Evolutionary conservation across 2,797 vertebrate genomes (phyloP), one percentile per base, ranked within the genome.

Genomic region (Podarcis lilfordi): DNA sequence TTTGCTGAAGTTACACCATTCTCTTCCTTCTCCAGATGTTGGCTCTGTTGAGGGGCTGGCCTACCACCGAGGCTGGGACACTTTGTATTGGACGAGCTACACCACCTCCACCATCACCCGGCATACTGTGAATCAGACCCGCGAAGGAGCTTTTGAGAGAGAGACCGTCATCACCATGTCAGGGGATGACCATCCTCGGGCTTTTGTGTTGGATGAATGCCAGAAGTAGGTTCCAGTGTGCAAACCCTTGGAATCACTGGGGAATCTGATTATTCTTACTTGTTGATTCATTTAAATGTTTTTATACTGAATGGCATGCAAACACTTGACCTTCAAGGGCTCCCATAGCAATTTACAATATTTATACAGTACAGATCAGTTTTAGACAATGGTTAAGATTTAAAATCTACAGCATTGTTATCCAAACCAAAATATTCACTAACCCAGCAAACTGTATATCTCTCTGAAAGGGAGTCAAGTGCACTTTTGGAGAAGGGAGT

Each of bases 121-220:
- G 13, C 99, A 99, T 96, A 99, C 98, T 0, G 98, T 99, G 95
- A 98, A 99, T 96, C 99, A 99, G 97, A 98, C 96, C 84, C 98
- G 98, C 23, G 84, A 96, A 0, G 98, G 98, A 64, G 98, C 98
- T 82, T 99, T 98, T 1, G 98, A 98, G 96, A 97, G 98, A 78
- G 98, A 99, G 95, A 99, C 97, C 0, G 99, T 99, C 93, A 98
- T 99, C 96, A 99, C 98, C 89, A 99, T 99, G 99, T 99, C 99
- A 0, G 98, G 98, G 82, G 98, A 99, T 0, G 99, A 99, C 94
- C 99, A 99, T 94, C 99, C 99, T 5, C 97, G 99, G 74, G 99
- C 99, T 92, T 99, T 99, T 5, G 98, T 98, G 93, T 93, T 99
- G 96, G 99, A 99, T 0, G 99, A 99, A 94, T 99, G 99, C 96